Conservation (phyloP, 2,113 vertebrate species). For the Pimephales promelas region DNA sequence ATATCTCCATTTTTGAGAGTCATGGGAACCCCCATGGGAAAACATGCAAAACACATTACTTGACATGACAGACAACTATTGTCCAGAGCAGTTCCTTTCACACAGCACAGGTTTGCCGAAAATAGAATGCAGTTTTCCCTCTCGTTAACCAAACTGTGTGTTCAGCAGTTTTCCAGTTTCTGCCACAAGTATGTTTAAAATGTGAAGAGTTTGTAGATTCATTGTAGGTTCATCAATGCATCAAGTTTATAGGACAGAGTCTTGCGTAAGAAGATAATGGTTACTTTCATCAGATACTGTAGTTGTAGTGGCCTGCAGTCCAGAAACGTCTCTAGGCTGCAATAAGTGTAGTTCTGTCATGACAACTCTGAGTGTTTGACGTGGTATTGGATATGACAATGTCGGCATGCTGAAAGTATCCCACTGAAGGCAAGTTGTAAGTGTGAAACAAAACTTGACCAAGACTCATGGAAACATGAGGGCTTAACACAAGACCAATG, state of each 20-base stretch:
- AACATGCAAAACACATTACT: background rate
- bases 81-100: background rate
- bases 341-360: no score
- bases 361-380: no score
- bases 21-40: background rate
- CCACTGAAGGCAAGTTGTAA: no score
- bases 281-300: background rate
- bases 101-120: background rate
- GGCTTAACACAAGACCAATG: no score
- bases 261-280: background rate
- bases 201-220: background rate
- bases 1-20: background rate
- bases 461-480: no score
- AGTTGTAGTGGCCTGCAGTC: background rate
- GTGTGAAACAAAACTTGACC: no score
- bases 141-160: background rate
- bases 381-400: no score
- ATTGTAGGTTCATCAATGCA: background rate
- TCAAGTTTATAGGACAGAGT: background rate
- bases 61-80: background rate
- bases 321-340: background rate
- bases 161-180: constrained; percentile 3
- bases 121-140: background rate
- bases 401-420: no score
- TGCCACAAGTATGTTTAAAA: background rate